Evolutionary conservation across 2,888 invertebrate genomes (phyloP).

Genomic region (Acleris literana): DNA sequence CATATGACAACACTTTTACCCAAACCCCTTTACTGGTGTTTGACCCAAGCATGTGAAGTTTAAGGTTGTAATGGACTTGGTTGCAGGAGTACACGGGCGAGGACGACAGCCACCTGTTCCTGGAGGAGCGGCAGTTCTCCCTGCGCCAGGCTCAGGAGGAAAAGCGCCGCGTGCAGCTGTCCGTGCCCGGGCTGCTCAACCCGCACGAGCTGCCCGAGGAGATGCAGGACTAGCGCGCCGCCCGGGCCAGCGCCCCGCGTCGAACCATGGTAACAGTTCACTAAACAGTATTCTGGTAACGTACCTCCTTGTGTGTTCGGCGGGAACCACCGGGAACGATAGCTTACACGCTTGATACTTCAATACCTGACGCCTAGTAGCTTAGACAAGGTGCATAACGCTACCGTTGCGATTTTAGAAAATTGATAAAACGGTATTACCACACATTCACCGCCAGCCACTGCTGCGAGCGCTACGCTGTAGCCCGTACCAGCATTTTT

Average conservation of each 20-base stretch:
- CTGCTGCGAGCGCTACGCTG: no score
- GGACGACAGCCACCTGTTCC: conserved; percentile 97
- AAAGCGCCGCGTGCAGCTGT: conserved; percentile 95
- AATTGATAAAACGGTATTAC: no score
- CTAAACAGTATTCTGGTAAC: conserved; percentile 38
- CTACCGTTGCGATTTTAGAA: no score
- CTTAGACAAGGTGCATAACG: no score
- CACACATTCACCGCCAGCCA: no score
- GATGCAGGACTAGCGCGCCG: conserved; percentile 90
- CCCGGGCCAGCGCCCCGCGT: background rate
- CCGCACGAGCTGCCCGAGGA: conserved; percentile 98
- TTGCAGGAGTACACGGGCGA: conserved; percentile 98
- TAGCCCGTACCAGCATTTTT: no score
- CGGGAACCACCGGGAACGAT: no score
- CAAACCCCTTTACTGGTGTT: no score
- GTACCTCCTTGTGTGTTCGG: background rate
- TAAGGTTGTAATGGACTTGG: background rate
- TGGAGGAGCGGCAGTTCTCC: conserved; percentile 97
- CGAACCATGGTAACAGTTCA: conserved; percentile 52
- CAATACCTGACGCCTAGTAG: no score
- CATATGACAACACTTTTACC: no score
- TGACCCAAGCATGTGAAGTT: no score
- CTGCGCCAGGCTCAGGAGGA: conserved; percentile 96
- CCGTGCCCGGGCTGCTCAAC: conserved; percentile 98
- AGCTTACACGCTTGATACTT: no score